Evolutionary conservation across 2,113 vertebrate genomes (phyloP).

Genomic region (Plestiodon gilberti): DNA sequence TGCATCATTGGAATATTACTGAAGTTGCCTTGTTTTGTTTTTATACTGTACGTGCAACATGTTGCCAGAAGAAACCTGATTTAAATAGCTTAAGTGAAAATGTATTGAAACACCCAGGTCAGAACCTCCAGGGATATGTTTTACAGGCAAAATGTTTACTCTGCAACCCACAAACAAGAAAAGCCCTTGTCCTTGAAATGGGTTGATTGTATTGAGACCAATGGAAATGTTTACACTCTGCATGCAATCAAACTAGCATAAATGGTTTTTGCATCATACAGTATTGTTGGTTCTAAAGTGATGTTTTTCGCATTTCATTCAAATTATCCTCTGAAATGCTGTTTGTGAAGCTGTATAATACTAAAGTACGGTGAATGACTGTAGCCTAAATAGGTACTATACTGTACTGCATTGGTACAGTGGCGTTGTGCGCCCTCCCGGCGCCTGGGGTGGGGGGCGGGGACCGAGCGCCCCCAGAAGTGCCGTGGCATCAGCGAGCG

Average conservation of each 20-base stretch:
- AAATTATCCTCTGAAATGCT: not conserved
- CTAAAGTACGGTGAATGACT: not conserved
- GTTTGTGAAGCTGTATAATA: not conserved
- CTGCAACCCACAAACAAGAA: not conserved
- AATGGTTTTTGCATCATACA: not conserved
- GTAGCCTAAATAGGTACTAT: not conserved
- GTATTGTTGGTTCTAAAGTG: not conserved
- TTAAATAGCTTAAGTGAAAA: constrained; percentile 4
- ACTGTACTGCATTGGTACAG: no score
- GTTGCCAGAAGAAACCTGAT: not conserved
- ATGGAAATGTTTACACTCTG: not conserved
- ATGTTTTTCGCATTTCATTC: not conserved
- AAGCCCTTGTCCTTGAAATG: not conserved
- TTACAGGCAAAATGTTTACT: not conserved
- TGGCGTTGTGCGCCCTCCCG: no score
- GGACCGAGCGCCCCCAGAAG: no score
- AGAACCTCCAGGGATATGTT: not conserved
- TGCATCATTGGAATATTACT: not conserved
- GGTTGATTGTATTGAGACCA: not conserved
- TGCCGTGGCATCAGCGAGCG: no score
- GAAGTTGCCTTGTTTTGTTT: not conserved
- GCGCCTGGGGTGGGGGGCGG: no score
- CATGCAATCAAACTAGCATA: not conserved
- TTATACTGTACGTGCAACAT: fast-evolving
- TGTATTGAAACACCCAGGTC: fast-evolving